Conservation (phyloP, 2,888 invertebrate species). For the Amphipyra tragopoginis region DNA sequence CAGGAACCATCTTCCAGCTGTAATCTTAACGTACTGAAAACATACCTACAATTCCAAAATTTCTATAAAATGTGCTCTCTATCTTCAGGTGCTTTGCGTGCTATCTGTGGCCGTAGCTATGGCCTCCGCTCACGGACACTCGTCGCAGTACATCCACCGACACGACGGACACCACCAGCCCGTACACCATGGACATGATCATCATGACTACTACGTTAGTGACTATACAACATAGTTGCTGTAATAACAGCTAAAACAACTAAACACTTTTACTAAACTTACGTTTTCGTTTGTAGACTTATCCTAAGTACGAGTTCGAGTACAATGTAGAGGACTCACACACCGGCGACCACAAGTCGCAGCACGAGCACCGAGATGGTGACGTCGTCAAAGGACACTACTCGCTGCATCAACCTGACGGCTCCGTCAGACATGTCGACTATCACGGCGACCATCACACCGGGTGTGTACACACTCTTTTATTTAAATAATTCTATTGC, state of each 20-base stretch:
- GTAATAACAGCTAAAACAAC: neutral
- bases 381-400: constrained; percentile 76
- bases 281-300: constrained; percentile 43
- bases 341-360: constrained; percentile 86
- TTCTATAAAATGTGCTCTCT: no score
- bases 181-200: constrained; percentile 64
- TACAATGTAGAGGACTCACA: constrained; percentile 77
- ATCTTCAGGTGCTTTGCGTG: constrained; percentile 34
- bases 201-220: constrained; percentile 46
- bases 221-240: constrained; percentile 3
- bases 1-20: no score
- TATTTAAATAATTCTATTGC: no score
- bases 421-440: constrained; percentile 84
- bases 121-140: constrained; percentile 42
- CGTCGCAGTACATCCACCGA: constrained; percentile 62
- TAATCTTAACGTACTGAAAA: no score
- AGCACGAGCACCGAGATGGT: constrained; percentile 84
- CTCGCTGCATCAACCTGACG: constrained; percentile 83
- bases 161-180: constrained; percentile 71
- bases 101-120: constrained; percentile 21
- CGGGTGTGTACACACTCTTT: constrained; percentile 17
- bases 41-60: no score
- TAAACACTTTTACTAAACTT: neutral
- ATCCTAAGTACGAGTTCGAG: constrained; percentile 64
- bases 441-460: constrained; percentile 83